Base-by-base conservation (phyloP, 2,797 vertebrate genomes). In the Nasua narica region DNA sequence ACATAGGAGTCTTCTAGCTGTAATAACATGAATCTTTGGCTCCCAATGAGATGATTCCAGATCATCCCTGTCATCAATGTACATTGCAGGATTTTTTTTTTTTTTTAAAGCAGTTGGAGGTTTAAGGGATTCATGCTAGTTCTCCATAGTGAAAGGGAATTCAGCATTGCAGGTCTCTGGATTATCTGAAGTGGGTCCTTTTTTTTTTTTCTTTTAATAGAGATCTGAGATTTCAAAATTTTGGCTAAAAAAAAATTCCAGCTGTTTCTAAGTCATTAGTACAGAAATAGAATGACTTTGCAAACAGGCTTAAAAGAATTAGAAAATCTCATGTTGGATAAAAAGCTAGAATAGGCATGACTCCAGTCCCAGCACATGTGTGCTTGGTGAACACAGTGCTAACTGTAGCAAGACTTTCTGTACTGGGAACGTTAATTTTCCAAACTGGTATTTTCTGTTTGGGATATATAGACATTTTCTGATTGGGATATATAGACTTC, bases 251-350 rank as follows among this genome's bases (percentile, higher is more conserved):
- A 62, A 72, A 46, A 19, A 15, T 50, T 89, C 65, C 92, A 96
- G 74, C 93, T 96, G 62, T 95, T 98, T 35, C 27, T 81, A 90
- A 96, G 70, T 81, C n/a, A 50, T 81, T 82, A 95, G 58, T 85
- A 93, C 95, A 93, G 90, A 97, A 97, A 92, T 89, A 97, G 96
- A 96, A 92, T 67, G 83, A 91, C 37, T 91, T 96, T 94, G 91
- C 76, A 97, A 97, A 94, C 92, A 82, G 70, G 67, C 46, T 96
- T 94, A 96, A 95, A 46, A 85, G 90, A 60, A 88, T 94, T 86
- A 95, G 67, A 96, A 70, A 97, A 83, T 93, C 74, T 87, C 46
- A 85, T n/a, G 37, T 23, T 65, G 60, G 54, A 69, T 89, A 69
- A 76, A 87, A 91, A 84, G 40, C 35, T 56, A 69, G 79, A 91